Evolutionary conservation across 2,113 vertebrate genomes (phyloP).

Genomic region (Mesitornis unicolor): DNA sequence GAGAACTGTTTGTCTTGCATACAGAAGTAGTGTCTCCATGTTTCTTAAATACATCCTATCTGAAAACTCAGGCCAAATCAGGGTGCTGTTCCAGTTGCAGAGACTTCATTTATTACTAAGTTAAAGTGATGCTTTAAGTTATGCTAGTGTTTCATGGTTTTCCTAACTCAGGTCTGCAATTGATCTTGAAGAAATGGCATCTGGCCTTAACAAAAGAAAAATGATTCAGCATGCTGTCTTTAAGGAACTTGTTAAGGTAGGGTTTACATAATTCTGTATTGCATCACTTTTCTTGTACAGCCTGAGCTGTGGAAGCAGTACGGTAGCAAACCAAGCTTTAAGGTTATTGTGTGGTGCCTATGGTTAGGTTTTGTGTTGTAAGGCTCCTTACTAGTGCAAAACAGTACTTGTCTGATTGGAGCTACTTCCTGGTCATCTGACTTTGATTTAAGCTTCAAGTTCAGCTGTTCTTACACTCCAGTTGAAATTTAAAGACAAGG

Average conservation of each 20-base stretch:
- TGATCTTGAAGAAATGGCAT: slow-evolving; percentile 99
- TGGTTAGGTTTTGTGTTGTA: neutral
- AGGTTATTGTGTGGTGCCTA: neutral
- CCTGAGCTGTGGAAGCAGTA: neutral
- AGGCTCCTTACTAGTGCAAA: neutral
- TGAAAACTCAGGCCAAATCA: neutral
- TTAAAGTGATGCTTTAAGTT: neutral
- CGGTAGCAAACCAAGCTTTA: neutral
- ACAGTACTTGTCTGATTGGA: neutral
- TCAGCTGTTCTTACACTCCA: neutral
- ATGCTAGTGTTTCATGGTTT: neutral
- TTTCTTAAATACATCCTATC: neutral
- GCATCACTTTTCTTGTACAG: neutral
- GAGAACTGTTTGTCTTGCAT: neutral
- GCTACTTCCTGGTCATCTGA: neutral
- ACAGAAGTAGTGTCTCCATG: neutral
- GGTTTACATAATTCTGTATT: neutral
- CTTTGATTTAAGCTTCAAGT: neutral
- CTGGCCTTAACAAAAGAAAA: slow-evolving; percentile 97
- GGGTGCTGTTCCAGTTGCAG: neutral
- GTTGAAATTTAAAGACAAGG: neutral
- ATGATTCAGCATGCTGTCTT: slow-evolving; percentile 99
- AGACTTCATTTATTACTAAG: neutral
- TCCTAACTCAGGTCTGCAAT: slow-evolving; percentile 85
- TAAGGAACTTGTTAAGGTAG: slow-evolving; percentile 98